phyloP scores from a whole-genome alignment of 2,797 vertebrate genomes.

The Sebastes trivittatus region DNA sequence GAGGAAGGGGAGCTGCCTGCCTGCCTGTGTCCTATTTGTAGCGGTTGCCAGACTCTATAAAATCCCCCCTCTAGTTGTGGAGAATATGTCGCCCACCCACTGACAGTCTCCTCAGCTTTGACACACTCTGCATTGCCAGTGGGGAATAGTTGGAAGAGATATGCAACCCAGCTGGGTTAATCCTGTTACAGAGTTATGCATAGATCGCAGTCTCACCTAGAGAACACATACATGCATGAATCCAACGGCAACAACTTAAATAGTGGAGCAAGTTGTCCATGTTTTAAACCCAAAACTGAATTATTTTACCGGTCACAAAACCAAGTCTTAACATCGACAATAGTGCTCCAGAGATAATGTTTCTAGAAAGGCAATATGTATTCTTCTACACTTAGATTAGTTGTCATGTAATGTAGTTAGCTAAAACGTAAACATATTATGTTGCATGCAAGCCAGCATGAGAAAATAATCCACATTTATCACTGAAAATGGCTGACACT shows the following conservation, averaged over 20 bases:
- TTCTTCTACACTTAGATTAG: neutral
- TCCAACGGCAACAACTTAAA: constrained; percentile 39
- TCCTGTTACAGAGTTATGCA: constrained; percentile 72
- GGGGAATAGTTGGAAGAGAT: constrained; percentile 74
- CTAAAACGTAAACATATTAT: neutral
- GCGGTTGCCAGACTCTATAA: constrained; percentile 77
- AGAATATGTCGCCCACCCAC: constrained; percentile 75
- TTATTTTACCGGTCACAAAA: neutral
- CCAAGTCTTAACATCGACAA: neutral
- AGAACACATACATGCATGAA: constrained; percentile 55
- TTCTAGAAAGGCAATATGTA: neutral
- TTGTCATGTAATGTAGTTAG: neutral
- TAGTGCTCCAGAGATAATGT: neutral
- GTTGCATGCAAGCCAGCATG: neutral
- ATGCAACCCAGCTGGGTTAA: constrained; percentile 69
- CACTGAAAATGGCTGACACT: neutral
- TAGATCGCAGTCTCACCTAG: constrained; percentile 58
- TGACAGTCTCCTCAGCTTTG: constrained; percentile 70
- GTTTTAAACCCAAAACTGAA: neutral
- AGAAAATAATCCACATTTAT: constrained; percentile 38
- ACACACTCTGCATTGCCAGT: constrained; percentile 68
- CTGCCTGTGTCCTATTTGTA: constrained; percentile 72
- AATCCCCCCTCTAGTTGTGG: constrained; percentile 73
- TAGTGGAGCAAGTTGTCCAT: neutral
- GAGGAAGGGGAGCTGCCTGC: constrained; percentile 61